phyloP scores from a whole-genome alignment of 1,140 invertebrate genomes.

The Zaprionus africanus region DNA sequence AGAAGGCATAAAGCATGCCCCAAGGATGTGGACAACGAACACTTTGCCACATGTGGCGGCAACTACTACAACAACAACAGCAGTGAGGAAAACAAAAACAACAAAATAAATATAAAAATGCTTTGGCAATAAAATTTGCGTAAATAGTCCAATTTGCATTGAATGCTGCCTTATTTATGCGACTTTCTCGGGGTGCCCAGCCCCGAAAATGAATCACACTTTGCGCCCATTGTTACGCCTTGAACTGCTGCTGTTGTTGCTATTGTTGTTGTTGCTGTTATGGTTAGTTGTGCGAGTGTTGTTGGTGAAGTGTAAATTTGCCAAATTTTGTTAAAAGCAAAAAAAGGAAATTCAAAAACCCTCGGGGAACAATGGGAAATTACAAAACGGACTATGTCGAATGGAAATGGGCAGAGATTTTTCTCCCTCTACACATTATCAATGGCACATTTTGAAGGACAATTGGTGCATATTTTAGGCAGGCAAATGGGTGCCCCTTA shows the following conservation, averaged over 20 bases:
- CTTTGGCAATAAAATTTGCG: slow-evolving; percentile 80
- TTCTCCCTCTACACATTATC: slow-evolving; percentile 49
- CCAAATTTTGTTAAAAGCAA: slow-evolving; percentile 73
- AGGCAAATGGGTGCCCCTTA: not conserved
- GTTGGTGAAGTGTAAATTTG: slow-evolving; percentile 76
- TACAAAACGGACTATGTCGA: slow-evolving; percentile 23
- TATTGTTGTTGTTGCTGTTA: slow-evolving; percentile 40
- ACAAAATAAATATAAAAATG: slow-evolving; percentile 78
- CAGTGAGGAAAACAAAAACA: slow-evolving; percentile 48
- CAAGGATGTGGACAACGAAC: slow-evolving; percentile 29
- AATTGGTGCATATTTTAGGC: slow-evolving; percentile 45
- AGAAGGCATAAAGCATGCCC: slow-evolving; percentile 41
- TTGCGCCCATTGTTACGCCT: slow-evolving; percentile 45
- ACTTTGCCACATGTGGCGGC: slow-evolving; percentile 41
- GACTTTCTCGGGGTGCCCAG: slow-evolving; percentile 20
- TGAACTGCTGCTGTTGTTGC: slow-evolving; percentile 31
- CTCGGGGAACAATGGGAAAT: slow-evolving; percentile 17
- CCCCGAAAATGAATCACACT: slow-evolving; percentile 52
- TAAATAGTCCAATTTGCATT: slow-evolving; percentile 83
- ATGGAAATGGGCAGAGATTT: slow-evolving; percentile 39
- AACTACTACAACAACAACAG: slow-evolving; percentile 42
- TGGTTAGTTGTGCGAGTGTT: slow-evolving; percentile 30
- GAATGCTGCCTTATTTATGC: slow-evolving; percentile 78
- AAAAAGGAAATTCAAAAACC: slow-evolving; percentile 72
- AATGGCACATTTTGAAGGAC: slow-evolving; percentile 48